These are phyloP conservation scores for Graptemys geographica DNA, from an alignment of 2,797 vertebrate species.

Conservation along the genomic window DNA sequence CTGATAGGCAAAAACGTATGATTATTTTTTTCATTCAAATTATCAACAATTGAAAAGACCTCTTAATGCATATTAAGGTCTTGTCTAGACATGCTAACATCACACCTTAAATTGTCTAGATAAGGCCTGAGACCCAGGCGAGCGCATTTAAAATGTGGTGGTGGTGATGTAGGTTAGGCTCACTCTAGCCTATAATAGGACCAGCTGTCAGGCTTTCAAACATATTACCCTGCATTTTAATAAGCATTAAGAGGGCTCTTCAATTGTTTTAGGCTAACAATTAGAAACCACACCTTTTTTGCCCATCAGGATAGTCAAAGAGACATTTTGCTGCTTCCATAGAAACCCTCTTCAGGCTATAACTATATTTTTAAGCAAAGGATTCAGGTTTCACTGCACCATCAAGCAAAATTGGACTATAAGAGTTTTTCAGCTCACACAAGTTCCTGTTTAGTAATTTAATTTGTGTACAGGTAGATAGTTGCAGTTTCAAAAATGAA, in stretches of 20 bases:
- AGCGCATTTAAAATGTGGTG: fast-evolving
- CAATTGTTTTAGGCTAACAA: background rate
- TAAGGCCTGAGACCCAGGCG: fast-evolving
- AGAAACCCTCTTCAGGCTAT: fast-evolving
- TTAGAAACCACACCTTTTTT: no score
- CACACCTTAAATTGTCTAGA: fast-evolving
- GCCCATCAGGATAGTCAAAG: no score
- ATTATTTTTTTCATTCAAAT: background rate
- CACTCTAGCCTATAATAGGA: fast-evolving
- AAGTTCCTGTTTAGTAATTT: fast-evolving
- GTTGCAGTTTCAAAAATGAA: no score
- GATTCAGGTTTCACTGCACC: background rate
- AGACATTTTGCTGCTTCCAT: fast-evolving
- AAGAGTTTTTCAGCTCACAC: background rate
- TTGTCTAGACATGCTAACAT: background rate
- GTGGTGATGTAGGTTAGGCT: fast-evolving
- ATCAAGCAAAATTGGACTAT: background rate
- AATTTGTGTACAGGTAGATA: background rate
- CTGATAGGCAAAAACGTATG: fast-evolving
- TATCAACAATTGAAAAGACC: background rate
- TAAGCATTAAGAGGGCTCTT: background rate
- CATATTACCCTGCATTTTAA: fast-evolving
- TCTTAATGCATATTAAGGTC: fast-evolving
- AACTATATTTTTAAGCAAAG: background rate
- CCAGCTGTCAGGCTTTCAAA: background rate